These are phyloP conservation scores for Chiloscyllium punctatum DNA, from an alignment of 2,797 vertebrate genomes.

Conservation along the genomic window DNA sequence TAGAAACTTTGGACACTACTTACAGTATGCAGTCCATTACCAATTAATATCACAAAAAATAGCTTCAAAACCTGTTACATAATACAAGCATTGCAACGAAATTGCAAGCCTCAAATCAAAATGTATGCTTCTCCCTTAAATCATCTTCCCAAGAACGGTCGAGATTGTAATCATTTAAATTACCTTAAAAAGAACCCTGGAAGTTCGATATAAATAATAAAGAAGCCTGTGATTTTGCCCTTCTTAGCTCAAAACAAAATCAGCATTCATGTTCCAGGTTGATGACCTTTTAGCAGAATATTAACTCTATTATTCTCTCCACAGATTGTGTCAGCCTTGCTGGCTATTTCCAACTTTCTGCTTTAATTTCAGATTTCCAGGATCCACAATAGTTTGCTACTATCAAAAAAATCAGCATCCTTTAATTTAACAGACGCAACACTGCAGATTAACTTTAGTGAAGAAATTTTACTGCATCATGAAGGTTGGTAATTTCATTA, in stretches of 20 bases:
- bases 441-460: background rate
- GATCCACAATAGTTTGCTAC: background rate
- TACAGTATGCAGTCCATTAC: background rate
- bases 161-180: background rate
- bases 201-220: background rate
- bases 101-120: background rate
- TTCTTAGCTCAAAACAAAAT: background rate
- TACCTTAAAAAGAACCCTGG: background rate
- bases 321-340: background rate
- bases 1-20: background rate
- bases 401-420: background rate
- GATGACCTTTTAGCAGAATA: background rate
- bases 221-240: background rate
- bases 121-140: background rate
- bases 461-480: background rate
- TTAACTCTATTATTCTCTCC: background rate
- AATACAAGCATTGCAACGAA: background rate
- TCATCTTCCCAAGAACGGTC: background rate
- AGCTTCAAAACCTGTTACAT: background rate
- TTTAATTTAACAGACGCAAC: background rate
- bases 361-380: background rate
- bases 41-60: background rate
- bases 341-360: background rate
- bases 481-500: background rate
- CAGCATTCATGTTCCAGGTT: background rate